A percentile compares a stretch with the other conserved stretches of the same genome.
Evolutionary conservation across 64 coral and sea anemone species (phyloP).

Genomic region (Anthopleura sola): DNA sequence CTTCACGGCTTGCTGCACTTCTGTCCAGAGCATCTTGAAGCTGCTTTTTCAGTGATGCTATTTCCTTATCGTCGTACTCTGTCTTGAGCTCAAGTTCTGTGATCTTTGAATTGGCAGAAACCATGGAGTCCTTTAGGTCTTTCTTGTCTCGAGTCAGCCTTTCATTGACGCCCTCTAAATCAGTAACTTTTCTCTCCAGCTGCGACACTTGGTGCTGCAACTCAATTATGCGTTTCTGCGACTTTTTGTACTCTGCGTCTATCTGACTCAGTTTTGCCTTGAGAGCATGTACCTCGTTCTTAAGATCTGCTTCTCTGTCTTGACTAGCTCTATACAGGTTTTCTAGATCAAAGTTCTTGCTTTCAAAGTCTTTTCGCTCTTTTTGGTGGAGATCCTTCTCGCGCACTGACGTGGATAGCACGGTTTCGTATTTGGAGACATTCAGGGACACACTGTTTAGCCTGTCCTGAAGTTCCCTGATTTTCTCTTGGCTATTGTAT

Average conservation of each 20-base stretch:
- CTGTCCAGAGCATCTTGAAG: constrained; percentile 73
- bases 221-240: constrained; percentile 85
- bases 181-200: constrained; percentile 66
- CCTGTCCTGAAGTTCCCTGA: constrained; percentile 79
- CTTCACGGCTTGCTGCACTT: constrained; percentile 60
- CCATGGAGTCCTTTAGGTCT: constrained; percentile 72
- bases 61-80: constrained; percentile 79
- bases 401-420: constrained; percentile 54
- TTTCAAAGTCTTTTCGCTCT: constrained; percentile 61
- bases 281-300: constrained; percentile 66
- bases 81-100: constrained; percentile 88
- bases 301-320: constrained; percentile 75
- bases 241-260: constrained; percentile 83
- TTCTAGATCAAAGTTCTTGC: constrained; percentile 61
- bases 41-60: constrained; percentile 75
- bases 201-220: constrained; percentile 60
- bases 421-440: constrained; percentile 72
- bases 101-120: constrained; percentile 63
- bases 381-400: constrained; percentile 42
- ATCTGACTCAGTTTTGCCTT: constrained; percentile 61
- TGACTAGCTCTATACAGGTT: constrained; percentile 71
- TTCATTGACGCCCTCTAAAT: constrained; percentile 65
- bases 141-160: constrained; percentile 59
- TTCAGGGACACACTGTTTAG: constrained; percentile 55
- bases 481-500: constrained; percentile 65